These are phyloP conservation scores for Natrix natrix DNA, from an alignment of 2,797 vertebrate species.

Conservation along the genomic window DNA sequence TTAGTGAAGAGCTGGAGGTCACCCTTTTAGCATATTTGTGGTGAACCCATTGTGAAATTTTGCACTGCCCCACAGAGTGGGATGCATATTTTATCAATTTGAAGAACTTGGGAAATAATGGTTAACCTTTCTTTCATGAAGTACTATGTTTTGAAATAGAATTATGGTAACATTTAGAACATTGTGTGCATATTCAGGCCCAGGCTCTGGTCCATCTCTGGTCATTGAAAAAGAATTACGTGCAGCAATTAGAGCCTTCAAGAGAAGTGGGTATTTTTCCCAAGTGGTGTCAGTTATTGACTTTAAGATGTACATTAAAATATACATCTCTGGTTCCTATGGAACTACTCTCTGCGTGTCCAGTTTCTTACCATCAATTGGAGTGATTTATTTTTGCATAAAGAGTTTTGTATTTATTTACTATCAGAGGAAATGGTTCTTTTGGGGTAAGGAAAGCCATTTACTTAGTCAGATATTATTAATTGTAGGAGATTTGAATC, in stretches of 20 bases:
- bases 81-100: constrained; percentile 36
- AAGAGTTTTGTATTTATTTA: background rate
- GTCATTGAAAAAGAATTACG: background rate
- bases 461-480: background rate
- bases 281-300: background rate
- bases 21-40: constrained; percentile 24
- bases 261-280: background rate
- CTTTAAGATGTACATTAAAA: background rate
- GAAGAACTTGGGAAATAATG: constrained; percentile 37
- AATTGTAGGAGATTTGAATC: background rate
- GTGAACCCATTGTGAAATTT: background rate
- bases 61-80: background rate
- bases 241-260: background rate
- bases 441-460: background rate
- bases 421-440: background rate
- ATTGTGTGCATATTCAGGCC: background rate
- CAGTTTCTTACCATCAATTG: background rate
- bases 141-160: background rate
- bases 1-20: constrained; percentile 37
- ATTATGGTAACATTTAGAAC: background rate
- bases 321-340: background rate
- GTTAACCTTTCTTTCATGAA: constrained; percentile 18
- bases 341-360: background rate
- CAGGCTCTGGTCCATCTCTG: background rate
- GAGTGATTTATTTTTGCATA: background rate